Percentiles rank a stretch among this genome's conserved stretches.
Conservation (phyloP, 1,140 invertebrate species). For the Microplitis demolitor region DNA sequence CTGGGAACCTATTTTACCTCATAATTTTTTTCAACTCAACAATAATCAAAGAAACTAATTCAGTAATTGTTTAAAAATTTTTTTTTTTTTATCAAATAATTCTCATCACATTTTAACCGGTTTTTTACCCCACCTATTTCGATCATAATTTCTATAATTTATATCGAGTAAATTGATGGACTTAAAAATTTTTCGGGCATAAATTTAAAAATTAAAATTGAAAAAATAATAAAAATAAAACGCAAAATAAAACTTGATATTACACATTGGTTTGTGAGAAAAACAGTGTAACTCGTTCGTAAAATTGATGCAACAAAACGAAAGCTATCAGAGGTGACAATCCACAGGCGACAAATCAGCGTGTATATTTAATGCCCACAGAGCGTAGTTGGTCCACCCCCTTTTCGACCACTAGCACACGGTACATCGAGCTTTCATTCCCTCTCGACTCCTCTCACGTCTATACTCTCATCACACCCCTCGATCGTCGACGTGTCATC, state of each 20-base stretch:
- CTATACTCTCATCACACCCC: slow-evolving; percentile 26
- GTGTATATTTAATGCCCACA: slow-evolving; percentile 38
- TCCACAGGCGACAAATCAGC: slow-evolving; percentile 37
- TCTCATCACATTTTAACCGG: too few species aligned
- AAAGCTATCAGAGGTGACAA: slow-evolving; percentile 37
- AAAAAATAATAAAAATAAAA: neutral
- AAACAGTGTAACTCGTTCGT: neutral
- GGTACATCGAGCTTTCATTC: slow-evolving; percentile 20
- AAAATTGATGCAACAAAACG: slow-evolving; percentile 20
- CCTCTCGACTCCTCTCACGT: slow-evolving; percentile 12
- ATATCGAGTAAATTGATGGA: too few species aligned
- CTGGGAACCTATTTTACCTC: too few species aligned
- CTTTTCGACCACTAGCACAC: neutral
- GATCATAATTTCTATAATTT: too few species aligned
- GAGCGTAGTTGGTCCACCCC: slow-evolving; percentile 34
- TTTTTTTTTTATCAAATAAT: too few species aligned
- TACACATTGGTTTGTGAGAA: neutral
- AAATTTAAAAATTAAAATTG: too few species aligned
- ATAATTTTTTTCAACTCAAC: too few species aligned
- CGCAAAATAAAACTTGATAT: neutral
- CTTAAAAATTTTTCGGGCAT: too few species aligned
- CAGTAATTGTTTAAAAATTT: too few species aligned
- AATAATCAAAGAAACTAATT: too few species aligned
- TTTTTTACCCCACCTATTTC: too few species aligned
- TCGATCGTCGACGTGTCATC: slow-evolving; percentile 36